phyloP scores from a whole-genome alignment of 2,888 invertebrate species.

The Pandemis heparana region DNA sequence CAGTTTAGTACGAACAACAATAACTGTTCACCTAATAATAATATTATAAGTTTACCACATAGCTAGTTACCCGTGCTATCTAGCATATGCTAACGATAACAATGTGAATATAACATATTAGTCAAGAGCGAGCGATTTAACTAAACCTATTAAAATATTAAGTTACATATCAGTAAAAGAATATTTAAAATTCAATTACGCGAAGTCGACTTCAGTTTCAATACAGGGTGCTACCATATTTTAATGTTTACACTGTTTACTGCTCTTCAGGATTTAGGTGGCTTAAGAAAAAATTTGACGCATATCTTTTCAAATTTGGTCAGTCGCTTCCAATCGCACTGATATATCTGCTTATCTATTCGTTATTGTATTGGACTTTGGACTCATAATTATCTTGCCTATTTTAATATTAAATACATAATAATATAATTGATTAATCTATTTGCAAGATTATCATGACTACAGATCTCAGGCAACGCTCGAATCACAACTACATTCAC shows the following conservation, averaged over 20 bases:
- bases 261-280: not conserved
- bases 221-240: not conserved
- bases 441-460: not conserved
- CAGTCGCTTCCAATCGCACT: not conserved
- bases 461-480: not conserved
- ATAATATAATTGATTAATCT: not conserved
- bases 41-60: constrained; percentile 53
- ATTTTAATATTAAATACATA: constrained; percentile 5
- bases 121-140: constrained; percentile 29
- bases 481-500: too few species aligned
- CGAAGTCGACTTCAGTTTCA: not conserved
- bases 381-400: not conserved
- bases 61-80: constrained; percentile 56
- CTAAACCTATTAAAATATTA: constrained; percentile 8
- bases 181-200: not conserved
- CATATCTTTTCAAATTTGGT: not conserved
- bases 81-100: constrained; percentile 59
- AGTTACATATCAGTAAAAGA: not conserved
- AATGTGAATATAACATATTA: constrained; percentile 38
- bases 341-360: not conserved
- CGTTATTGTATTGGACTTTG: not conserved
- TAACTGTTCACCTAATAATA: constrained; percentile 10
- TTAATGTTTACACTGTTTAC: not conserved
- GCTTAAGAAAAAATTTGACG: not conserved
- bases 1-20: not conserved